Percentiles rank a stretch among this genome's conserved stretches.
phyloP scores from a whole-genome alignment of 2,888 invertebrate genomes.

The Griposia aprilina region DNA sequence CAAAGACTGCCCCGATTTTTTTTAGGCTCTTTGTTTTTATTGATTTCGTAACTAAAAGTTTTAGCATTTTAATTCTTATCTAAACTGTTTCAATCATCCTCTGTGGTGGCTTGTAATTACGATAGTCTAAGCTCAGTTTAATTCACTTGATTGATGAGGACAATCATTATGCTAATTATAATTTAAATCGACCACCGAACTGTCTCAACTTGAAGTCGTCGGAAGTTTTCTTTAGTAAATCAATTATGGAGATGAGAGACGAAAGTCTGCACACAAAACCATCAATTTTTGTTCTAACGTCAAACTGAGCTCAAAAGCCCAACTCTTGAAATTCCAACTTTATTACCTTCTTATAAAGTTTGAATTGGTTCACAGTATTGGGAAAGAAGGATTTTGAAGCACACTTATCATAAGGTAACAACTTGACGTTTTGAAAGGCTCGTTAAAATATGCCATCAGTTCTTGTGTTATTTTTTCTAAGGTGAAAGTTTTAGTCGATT shows the following conservation, averaged over 20 bases:
- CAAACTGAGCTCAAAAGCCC: slow-evolving; percentile 29
- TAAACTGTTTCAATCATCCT: not conserved
- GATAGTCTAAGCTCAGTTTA: slow-evolving; percentile 3
- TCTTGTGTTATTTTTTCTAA: no score
- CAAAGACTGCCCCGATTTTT: no score
- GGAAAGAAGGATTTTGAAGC: slow-evolving; percentile 46
- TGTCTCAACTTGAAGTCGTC: not conserved
- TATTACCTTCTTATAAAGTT: slow-evolving; percentile 50
- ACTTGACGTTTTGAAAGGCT: slow-evolving; percentile 50
- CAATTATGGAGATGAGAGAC: not conserved
- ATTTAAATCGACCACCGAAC: slow-evolving; percentile 11
- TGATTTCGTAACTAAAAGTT: not conserved
- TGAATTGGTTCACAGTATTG: slow-evolving; percentile 33
- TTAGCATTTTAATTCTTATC: not conserved
- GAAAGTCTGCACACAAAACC: not conserved
- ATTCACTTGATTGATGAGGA: slow-evolving; percentile 46
- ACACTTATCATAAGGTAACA: slow-evolving; percentile 54
- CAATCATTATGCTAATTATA: slow-evolving; percentile 30
- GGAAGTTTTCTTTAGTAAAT: slow-evolving; percentile 12
- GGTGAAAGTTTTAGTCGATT: no score
- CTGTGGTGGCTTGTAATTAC: not conserved
- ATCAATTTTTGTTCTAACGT: slow-evolving; percentile 29
- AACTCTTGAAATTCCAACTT: slow-evolving; percentile 43
- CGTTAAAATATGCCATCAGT: slow-evolving; percentile 59
- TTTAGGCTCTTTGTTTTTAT: not conserved